Base-by-base conservation (phyloP, 1,140 invertebrate genomes). In the Metopolophium dirhodum region DNA sequence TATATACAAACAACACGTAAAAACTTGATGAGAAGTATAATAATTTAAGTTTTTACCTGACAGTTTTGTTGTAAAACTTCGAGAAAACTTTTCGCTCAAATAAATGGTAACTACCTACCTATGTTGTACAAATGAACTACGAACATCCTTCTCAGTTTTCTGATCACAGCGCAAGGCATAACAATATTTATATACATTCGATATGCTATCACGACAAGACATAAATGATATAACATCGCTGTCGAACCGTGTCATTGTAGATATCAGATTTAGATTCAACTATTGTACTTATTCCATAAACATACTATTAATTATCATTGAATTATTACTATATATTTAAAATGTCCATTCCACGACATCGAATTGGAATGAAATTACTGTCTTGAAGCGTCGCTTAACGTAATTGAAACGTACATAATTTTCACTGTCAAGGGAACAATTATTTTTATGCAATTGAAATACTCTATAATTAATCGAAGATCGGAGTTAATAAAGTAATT, bases 1-100 rank as follows among this genome's bases (percentile, higher is more conserved):
- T 83, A 41, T 20, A 41, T 8, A 23, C 6, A 86, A 37, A 86
- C 35, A 35, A 41, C 22, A 23, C 82, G 37, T 22, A 30, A 49
- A 47, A 87, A 47, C 45, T 87, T 47, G 45, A 87, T n/a, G 45
- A 87, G 45, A 87, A 87, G 9, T 87, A 87, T 37, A 35, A 87
- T 30, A 47, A 87, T 49, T 47, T 47, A 47, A 49, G 26, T 18
- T 47, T 87, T 87, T 47, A 26, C 85, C 26, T 47, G 85, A 47
- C 85, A n/a, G 45, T 47, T 83, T 83, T 41, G 82, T 23, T 41
- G 7, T 41, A 41, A 83, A 41, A 83, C 82, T 41, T 83, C 3
- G 37, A 41, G 8, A 35, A 41, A 41, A 83, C 82, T 83, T 83
- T 83, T 23, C 9, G 35, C 35, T 23, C 35, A 41, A 83, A 83